Conservation (phyloP, 2,113 vertebrate species). For the Heterochromis multidens region DNA sequence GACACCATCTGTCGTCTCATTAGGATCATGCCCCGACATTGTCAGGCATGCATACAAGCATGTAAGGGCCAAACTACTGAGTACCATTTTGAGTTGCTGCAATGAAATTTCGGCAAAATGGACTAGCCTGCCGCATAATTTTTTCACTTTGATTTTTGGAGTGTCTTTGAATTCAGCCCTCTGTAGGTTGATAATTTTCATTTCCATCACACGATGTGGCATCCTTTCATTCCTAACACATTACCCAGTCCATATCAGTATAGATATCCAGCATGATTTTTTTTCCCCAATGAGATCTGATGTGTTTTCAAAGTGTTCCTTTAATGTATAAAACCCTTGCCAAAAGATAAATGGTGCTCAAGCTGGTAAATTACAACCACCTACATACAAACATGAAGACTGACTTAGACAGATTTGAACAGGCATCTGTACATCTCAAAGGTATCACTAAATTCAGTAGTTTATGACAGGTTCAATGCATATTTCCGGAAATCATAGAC, state of each 20-base stretch:
- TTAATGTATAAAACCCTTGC: background rate
- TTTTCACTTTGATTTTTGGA: background rate
- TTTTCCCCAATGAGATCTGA: no score
- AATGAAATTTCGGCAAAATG: background rate
- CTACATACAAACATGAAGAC: background rate
- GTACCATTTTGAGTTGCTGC: no score
- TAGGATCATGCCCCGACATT: no score
- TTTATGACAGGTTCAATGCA: constrained; percentile 18
- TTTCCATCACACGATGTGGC: background rate
- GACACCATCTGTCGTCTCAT: no score
- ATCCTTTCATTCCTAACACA: background rate
- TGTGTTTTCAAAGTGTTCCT: background rate
- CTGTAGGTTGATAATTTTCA: background rate
- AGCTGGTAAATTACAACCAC: constrained; percentile 24
- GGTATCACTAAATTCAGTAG: constrained; percentile 19
- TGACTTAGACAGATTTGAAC: constrained; percentile 22
- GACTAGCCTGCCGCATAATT: background rate
- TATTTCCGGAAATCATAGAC: background rate
- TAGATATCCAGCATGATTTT: background rate
- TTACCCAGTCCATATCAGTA: background rate
- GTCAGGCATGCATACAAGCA: no score
- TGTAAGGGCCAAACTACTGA: no score
- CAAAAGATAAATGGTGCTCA: background rate
- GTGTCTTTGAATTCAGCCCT: background rate
- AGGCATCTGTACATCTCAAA: background rate